These are phyloP conservation scores for Meloidogyne floridensis DNA, from an alignment of 1,140 invertebrate genomes.

Conservation along the genomic window DNA sequence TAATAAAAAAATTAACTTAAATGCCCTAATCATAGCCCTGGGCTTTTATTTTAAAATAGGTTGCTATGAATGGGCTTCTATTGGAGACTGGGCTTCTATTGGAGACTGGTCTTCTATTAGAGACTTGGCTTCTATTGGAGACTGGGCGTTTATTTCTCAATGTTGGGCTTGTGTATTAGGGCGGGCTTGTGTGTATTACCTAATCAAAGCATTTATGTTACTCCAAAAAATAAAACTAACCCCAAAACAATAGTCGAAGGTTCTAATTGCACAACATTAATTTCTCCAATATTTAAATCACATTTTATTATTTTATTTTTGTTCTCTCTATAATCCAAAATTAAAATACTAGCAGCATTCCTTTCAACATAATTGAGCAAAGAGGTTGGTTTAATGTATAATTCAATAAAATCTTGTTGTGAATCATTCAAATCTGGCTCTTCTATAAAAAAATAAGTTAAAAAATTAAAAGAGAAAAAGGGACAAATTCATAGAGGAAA, in stretches of 20 bases:
- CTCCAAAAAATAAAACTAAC: constrained; percentile 9
- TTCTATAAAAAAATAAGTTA: no score
- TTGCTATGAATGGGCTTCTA: no score
- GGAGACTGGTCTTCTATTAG: no score
- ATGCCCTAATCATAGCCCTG: no score
- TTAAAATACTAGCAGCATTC: background rate
- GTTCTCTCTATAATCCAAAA: constrained; percentile 22
- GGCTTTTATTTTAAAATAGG: no score
- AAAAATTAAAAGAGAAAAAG: background rate
- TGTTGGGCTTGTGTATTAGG: no score
- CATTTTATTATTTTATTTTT: constrained; percentile 14
- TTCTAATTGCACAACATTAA: constrained; percentile 18
- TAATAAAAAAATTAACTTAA: background rate
- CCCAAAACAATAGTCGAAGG: constrained; percentile 7
- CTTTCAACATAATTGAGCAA: background rate
- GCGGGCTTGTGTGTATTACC: no score
- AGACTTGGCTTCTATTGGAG: no score
- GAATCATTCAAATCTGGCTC: background rate
- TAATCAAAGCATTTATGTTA: no score
- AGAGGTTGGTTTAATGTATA: background rate
- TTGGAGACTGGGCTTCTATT: no score
- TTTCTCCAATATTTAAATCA: background rate
- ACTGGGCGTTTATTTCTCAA: no score
- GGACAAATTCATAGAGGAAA: no score
- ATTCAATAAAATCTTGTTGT: background rate